Conservation (phyloP, 2,888 invertebrate genomes). For the Spodoptera picta region DNA sequence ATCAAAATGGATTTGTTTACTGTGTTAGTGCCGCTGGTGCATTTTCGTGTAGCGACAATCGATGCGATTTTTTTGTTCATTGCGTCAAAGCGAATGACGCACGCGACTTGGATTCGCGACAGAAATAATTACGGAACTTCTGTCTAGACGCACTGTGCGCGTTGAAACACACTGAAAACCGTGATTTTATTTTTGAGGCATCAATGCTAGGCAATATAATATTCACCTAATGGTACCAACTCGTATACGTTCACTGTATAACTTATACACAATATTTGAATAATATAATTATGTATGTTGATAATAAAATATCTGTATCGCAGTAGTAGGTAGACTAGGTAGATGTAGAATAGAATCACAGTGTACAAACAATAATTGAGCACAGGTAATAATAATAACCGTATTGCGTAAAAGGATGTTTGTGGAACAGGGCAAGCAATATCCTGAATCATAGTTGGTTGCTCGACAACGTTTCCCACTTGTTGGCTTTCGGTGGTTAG, state of each 20-base stretch:
- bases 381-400: too few relatives aligned
- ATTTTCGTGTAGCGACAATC: conserved; percentile 53
- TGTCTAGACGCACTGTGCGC: conserved; percentile 66
- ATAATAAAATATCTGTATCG: too few relatives aligned
- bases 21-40: conserved; percentile 16
- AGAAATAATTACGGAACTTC: conserved; percentile 72
- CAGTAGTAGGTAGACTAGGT: too few relatives aligned
- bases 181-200: conserved; percentile 27
- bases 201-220: conserved; percentile 5
- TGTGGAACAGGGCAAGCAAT: background rate
- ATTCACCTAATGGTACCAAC: background rate
- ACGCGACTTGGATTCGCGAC: conserved; percentile 65
- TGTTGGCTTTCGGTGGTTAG: conserved; percentile 11
- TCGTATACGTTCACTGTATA: background rate
- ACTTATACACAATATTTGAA: background rate
- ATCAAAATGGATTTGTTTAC: conserved; percentile 3
- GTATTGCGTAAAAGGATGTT: background rate
- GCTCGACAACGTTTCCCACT: conserved; percentile 25
- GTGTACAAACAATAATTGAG: too few relatives aligned
- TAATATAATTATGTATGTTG: too few relatives aligned
- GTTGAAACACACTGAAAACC: conserved; percentile 32
- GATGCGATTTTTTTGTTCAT: conserved; percentile 69
- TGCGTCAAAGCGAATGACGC: conserved; percentile 79
- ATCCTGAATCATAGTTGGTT: conserved; percentile 17
- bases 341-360: too few relatives aligned